Evolutionary conservation across 2,888 invertebrate genomes (phyloP).

Genomic region (Aelia acuminata): DNA sequence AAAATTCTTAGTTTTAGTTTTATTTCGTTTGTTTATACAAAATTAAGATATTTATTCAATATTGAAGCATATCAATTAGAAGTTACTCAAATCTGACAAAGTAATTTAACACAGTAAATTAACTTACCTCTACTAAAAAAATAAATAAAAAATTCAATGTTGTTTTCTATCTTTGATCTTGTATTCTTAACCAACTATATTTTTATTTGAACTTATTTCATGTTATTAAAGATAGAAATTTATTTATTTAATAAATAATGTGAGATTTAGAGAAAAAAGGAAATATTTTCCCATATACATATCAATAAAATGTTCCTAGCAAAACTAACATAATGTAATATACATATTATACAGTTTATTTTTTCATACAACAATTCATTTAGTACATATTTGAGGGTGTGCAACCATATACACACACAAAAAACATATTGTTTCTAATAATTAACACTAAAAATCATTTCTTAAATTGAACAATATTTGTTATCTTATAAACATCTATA

Average conservation of each 20-base stretch:
- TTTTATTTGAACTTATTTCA: not conserved
- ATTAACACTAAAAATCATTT: not conserved
- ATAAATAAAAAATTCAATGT: not conserved
- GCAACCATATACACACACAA: not conserved
- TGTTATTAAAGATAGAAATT: not conserved
- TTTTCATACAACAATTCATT: not conserved
- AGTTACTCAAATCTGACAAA: not conserved
- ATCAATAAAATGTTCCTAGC: not conserved
- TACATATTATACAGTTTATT: conserved; percentile 3
- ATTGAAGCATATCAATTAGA: too few species aligned
- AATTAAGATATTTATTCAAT: not conserved
- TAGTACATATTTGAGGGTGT: not conserved
- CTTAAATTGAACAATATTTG: not conserved
- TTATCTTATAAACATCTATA: too few species aligned
- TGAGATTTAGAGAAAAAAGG: not conserved
- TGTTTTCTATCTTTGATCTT: not conserved
- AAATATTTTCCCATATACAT: not conserved
- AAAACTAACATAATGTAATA: not conserved
- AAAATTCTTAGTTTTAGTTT: not conserved
- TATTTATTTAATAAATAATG: not conserved
- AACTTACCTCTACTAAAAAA: not conserved
- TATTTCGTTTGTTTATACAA: not conserved
- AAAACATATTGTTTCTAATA: not conserved
- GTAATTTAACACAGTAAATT: not conserved
- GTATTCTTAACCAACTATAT: not conserved